These are phyloP conservation scores for Bombyx mandarina DNA, from an alignment of 1,140 invertebrate genomes.

Conservation along the genomic window DNA sequence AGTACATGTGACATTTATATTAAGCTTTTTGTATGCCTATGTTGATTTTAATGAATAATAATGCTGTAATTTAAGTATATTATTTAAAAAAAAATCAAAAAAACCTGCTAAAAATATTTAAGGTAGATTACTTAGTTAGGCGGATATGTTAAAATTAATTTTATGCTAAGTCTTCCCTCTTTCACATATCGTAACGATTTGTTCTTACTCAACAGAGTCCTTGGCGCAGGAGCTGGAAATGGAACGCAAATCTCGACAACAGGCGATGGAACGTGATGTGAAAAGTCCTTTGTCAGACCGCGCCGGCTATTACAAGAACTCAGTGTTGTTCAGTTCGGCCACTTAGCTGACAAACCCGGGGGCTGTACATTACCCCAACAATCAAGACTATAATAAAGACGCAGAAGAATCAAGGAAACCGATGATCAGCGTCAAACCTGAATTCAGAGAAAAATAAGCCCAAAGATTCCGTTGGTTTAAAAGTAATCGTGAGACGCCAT, in stretches of 20 bases:
- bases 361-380: constrained; percentile 56
- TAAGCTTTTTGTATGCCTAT: too few species aligned
- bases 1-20: too few species aligned
- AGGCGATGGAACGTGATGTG: constrained; percentile 83
- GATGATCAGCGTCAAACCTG: constrained; percentile 69
- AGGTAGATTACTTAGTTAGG: too few species aligned
- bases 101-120: too few species aligned
- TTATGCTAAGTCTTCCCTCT: too few species aligned
- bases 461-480: constrained; percentile 24
- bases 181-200: too few species aligned
- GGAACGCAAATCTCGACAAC: constrained; percentile 86
- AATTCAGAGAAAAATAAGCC: constrained; percentile 63
- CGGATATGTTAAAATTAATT: too few species aligned
- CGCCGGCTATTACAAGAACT: constrained; percentile 87
- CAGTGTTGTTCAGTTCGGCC: constrained; percentile 86
- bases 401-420: constrained; percentile 59
- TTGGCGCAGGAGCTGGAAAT: constrained; percentile 87
- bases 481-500: not conserved
- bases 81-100: too few species aligned
- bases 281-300: constrained; percentile 87
- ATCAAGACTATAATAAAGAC: constrained; percentile 38
- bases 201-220: constrained; percentile 74
- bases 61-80: too few species aligned
- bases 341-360: constrained; percentile 76
- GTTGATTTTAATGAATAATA: too few species aligned